Percentiles rank a stretch among this genome's conserved stretches.
phyloP scores from a whole-genome alignment of 2,888 invertebrate species.

The Punctoribates punctum region DNA sequence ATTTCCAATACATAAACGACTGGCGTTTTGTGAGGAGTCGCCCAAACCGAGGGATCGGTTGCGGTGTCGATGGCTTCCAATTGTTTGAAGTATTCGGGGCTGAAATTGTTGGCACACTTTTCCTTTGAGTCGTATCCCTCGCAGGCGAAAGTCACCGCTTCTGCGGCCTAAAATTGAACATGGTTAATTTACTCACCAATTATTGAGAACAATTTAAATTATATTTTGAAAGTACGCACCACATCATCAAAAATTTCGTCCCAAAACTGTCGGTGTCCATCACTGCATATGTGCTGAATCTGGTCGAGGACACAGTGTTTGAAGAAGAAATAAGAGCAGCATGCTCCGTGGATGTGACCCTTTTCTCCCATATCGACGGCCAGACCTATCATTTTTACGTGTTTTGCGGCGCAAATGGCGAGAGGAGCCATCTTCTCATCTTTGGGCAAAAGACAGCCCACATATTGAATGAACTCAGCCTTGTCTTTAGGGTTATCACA shows the following conservation, averaged over 20 bases:
- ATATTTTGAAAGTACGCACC: neutral
- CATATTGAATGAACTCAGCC: neutral
- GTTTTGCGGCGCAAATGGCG: neutral
- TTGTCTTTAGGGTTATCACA: neutral
- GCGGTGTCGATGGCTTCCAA: constrained; percentile 8
- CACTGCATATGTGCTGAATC: neutral
- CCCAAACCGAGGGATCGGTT: no score
- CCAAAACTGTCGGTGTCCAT: neutral
- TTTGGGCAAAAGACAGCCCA: neutral
- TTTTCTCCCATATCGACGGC: neutral
- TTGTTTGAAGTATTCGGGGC: neutral
- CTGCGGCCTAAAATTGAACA: constrained; percentile 2
- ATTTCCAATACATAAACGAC: no score
- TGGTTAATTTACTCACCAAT: no score
- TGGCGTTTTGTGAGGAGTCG: no score
- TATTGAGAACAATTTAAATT: no score
- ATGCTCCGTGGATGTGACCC: neutral
- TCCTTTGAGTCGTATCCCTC: neutral
- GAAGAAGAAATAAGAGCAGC: neutral
- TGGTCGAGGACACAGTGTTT: neutral
- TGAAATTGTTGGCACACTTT: neutral
- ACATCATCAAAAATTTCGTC: neutral
- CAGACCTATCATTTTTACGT: neutral
- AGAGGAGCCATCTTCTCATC: neutral
- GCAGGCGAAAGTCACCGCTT: constrained; percentile 13